Percentiles rank a stretch among this genome's conserved stretches.
Evolutionary conservation across 2,888 invertebrate species (phyloP).

Genomic region (Thumatha senex): DNA sequence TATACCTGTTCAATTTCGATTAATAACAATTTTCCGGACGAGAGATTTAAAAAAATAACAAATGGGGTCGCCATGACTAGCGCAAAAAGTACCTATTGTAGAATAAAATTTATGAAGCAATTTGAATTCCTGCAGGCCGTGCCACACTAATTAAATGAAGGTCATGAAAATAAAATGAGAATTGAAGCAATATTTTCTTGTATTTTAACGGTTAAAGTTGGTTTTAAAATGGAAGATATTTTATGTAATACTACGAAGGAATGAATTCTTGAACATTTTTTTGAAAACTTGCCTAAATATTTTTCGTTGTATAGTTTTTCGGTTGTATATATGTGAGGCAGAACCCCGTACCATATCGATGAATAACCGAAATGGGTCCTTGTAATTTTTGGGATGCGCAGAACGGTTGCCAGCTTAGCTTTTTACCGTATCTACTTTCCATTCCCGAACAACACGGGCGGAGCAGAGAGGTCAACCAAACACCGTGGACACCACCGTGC

Average conservation of each 20-base stretch:
- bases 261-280: too few relatives aligned
- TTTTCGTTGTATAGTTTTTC: too few relatives aligned
- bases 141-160: constrained; percentile 25
- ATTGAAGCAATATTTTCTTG: constrained; percentile 14
- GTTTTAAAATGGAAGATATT: background rate
- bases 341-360: too few relatives aligned
- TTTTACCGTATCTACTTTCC: too few relatives aligned
- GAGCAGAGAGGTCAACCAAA: too few relatives aligned
- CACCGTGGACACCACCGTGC: too few relatives aligned
- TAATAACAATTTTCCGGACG: background rate
- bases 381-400: too few relatives aligned
- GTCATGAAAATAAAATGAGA: constrained; percentile 25
- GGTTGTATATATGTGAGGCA: too few relatives aligned
- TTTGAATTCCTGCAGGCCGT: constrained; percentile 19
- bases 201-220: constrained; percentile 2
- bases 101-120: constrained; percentile 26
- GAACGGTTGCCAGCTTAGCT: too few relatives aligned
- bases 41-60: constrained; percentile 3
- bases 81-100: constrained; percentile 8
- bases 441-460: too few relatives aligned
- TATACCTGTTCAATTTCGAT: background rate
- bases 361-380: too few relatives aligned
- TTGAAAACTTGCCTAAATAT: too few relatives aligned
- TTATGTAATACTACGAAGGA: background rate
- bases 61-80: constrained; percentile 1